These are phyloP conservation scores for Antheraea assamensis DNA, from an alignment of 2,888 invertebrate species.

Conservation along the genomic window DNA sequence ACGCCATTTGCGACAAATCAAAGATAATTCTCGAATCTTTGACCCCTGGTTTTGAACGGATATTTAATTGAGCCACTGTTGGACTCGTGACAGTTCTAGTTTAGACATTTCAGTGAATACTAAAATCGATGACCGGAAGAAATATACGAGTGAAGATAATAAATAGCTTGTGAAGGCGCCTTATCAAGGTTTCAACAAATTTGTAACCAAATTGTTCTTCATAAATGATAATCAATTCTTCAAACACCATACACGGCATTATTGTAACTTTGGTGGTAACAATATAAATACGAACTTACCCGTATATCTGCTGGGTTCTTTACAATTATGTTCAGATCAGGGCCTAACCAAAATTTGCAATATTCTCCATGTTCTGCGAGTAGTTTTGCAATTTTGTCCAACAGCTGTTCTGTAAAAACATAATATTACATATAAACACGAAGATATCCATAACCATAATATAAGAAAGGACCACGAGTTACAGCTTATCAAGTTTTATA, in stretches of 20 bases:
- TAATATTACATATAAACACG: not conserved
- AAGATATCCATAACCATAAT: not conserved
- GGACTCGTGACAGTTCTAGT: not conserved
- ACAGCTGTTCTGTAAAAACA: slow-evolving; percentile 31
- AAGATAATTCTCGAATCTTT: too few relatives aligned
- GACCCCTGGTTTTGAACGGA: not conserved
- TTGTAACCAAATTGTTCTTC: too few relatives aligned
- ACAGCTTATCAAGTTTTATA: not conserved
- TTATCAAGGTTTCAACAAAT: not conserved
- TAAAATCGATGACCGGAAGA: not conserved
- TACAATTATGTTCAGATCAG: slow-evolving; percentile 61
- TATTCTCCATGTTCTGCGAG: slow-evolving; percentile 55
- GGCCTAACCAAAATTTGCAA: slow-evolving; percentile 63
- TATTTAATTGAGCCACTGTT: not conserved
- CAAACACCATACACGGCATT: not conserved
- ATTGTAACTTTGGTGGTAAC: not conserved
- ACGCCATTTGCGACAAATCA: too few relatives aligned
- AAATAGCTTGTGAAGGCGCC: not conserved
- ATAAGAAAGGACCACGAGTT: not conserved
- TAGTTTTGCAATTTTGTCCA: slow-evolving; percentile 39
- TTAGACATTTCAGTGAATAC: not conserved
- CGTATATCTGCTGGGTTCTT: slow-evolving; percentile 62
- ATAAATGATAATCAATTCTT: not conserved
- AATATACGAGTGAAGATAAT: not conserved
- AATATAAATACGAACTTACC: slow-evolving; percentile 41